Conservation (phyloP, 2,797 vertebrate genomes). For the Parauchenoglanis ngamensis region DNA sequence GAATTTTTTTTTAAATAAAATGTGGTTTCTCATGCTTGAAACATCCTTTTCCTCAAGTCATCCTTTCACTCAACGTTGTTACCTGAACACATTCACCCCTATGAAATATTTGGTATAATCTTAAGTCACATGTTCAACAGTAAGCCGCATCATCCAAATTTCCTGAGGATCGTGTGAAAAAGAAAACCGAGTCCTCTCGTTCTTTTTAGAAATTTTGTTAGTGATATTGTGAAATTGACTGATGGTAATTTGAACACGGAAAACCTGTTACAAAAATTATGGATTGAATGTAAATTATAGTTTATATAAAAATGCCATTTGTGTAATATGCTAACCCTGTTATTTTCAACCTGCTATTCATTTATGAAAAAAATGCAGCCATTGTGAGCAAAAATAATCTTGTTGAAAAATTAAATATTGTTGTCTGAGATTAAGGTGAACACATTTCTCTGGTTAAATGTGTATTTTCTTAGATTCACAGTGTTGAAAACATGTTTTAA, state of each 20-base stretch:
- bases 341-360: too few species aligned
- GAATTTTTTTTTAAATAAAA: background rate
- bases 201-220: background rate
- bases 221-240: background rate
- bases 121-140: background rate
- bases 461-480: background rate
- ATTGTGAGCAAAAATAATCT: background rate
- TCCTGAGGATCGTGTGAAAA: background rate
- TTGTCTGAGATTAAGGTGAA: background rate
- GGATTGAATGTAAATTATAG: too few species aligned
- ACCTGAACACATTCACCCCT: background rate
- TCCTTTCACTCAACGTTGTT: background rate
- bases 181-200: background rate
- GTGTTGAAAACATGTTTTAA: too few species aligned
- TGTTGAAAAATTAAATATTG: background rate
- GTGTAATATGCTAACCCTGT: too few species aligned
- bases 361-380: too few species aligned
- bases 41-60: background rate
- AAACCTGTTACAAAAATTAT: background rate
- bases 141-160: background rate
- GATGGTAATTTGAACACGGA: too few species aligned
- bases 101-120: background rate
- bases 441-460: background rate
- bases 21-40: background rate
- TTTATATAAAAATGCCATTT: too few species aligned